phyloP scores from a whole-genome alignment of 2,888 invertebrate species.

The Carabus problematicus region DNA sequence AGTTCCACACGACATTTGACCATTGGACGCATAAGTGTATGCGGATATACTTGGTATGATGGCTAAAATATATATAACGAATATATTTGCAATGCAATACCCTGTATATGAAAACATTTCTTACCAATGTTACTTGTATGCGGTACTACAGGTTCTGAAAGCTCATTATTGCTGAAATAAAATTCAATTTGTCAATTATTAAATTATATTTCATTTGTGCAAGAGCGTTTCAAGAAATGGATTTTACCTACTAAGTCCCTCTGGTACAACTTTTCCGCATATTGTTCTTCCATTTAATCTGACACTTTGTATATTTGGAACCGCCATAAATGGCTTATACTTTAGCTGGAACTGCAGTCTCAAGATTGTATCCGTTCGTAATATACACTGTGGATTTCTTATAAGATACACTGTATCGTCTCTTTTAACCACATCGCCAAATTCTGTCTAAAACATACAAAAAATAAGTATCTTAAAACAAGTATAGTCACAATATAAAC shows the following conservation, averaged over 20 bases:
- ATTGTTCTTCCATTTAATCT: neutral
- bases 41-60: no score
- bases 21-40: no score
- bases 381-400: neutral
- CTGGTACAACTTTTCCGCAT: neutral
- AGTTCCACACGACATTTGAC: slow-evolving; percentile 1
- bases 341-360: neutral
- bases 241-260: neutral
- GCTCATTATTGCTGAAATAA: no score
- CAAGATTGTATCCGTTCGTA: neutral
- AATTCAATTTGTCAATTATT: no score
- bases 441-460: neutral
- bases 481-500: neutral
- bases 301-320: neutral
- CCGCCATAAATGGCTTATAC: neutral
- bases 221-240: no score
- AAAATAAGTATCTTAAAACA: neutral
- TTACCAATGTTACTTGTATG: no score
- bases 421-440: neutral
- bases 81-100: no score
- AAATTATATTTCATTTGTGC: no score
- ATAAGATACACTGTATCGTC: neutral
- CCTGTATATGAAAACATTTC: no score
- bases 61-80: no score
- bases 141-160: no score